Base-by-base conservation (phyloP, 2,113 vertebrate genomes). In the Pseudonaja textilis region DNA sequence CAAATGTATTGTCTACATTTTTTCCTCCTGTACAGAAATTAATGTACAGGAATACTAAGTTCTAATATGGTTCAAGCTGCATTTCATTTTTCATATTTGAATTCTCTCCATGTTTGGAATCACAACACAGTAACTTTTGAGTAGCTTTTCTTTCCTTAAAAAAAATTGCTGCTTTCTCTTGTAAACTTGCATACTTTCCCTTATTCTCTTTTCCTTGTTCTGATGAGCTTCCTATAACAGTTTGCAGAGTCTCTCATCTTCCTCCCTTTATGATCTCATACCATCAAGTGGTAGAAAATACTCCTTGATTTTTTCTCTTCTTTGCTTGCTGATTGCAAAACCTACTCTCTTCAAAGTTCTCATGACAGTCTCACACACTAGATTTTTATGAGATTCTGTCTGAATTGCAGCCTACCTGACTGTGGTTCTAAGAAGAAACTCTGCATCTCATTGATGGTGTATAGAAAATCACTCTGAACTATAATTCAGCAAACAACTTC, bases 321-420 rank as follows among this genome's bases (percentile, higher is more conserved):
- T 93, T 52, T 42, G 57, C 87, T 89, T 47, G 81, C 57, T 94
- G 94, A 96, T 95, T 95, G 92, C 90, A 56, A 89, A 22, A 22
- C 5, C 0, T 0, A 39, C 89, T 86, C 74, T 91, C 56, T 88
- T 89, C 23, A 3, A 52, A 22, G 89, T 93, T 61, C 92, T 88
- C 64, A 93, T 55, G 89, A 29, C 90, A 88, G 86, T 81, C 5
- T 81, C 69, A 3, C 69, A 20, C 34, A 39, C 34, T 20, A 9
- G 69, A 7, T 81, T 39, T 81, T 81, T 22, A 81, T 20, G 6
- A 39, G 34, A 81, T 39, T 81, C 61, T 52, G 47, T 14, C 52
- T 50, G 74, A 34, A 64, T 0, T 88, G 42, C 56, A 92, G 90
- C 64, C 91, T 1, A 2, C 3, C 0, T 45, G 89, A 91, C 92